Percentiles rank a stretch among this genome's conserved stretches.
phyloP scores from a whole-genome alignment of 2,888 invertebrate species.

The Beris chalybata region DNA sequence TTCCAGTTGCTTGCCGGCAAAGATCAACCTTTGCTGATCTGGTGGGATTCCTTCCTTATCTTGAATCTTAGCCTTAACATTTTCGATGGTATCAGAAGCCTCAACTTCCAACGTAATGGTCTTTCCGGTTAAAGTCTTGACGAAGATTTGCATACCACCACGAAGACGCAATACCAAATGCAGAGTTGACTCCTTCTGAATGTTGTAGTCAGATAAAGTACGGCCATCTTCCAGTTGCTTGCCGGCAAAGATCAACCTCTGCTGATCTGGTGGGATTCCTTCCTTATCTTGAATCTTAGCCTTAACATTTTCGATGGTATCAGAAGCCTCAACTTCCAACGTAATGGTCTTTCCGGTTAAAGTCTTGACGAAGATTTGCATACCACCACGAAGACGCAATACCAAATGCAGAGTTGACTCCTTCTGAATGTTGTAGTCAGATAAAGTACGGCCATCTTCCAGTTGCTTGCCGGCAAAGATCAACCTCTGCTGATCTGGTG shows the following conservation, averaged over 20 bases:
- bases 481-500: slow-evolving; percentile 18
- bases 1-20: slow-evolving; percentile 27
- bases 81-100: slow-evolving; percentile 28
- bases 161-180: slow-evolving; percentile 22
- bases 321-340: slow-evolving; percentile 29
- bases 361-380: slow-evolving; percentile 34
- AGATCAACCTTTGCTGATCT: slow-evolving; percentile 30
- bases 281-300: slow-evolving; percentile 32
- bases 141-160: slow-evolving; percentile 34
- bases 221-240: slow-evolving; percentile 24
- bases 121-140: slow-evolving; percentile 30
- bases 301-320: slow-evolving; percentile 30
- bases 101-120: slow-evolving; percentile 32
- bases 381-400: slow-evolving; percentile 31
- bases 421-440: slow-evolving; percentile 59
- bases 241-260: slow-evolving; percentile 28
- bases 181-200: slow-evolving; percentile 20
- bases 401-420: slow-evolving; percentile 33
- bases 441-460: slow-evolving; percentile 87
- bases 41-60: slow-evolving; percentile 30
- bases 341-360: slow-evolving; percentile 31
- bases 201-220: slow-evolving; percentile 21
- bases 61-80: slow-evolving; percentile 31
- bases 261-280: slow-evolving; percentile 31
- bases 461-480: slow-evolving; percentile 68